A percentile compares a stretch with the other conserved stretches of the same genome.
These are phyloP conservation scores for Halictus ligatus DNA, from an alignment of 2,888 invertebrate genomes.

Conservation along the genomic window DNA sequence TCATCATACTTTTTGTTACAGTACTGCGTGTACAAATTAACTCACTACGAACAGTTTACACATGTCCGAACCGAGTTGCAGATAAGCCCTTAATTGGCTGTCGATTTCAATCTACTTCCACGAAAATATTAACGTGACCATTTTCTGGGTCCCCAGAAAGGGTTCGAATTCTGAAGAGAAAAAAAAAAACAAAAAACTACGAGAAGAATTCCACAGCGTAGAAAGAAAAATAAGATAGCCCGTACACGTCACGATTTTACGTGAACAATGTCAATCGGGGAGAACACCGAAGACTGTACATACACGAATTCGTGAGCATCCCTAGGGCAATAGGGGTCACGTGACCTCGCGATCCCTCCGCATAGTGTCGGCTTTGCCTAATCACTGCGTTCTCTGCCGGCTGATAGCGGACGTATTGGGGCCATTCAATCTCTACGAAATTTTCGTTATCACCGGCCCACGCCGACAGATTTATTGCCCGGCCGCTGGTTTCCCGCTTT, in stretches of 20 bases:
- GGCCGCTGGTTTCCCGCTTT: slow-evolving; percentile 37
- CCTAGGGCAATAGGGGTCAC: slow-evolving; percentile 63
- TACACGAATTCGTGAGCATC: slow-evolving; percentile 33
- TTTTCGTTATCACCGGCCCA: slow-evolving; percentile 64
- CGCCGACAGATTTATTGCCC: slow-evolving; percentile 62
- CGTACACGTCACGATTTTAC: not conserved
- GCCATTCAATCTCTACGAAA: slow-evolving; percentile 70
- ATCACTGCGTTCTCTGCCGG: slow-evolving; percentile 65
- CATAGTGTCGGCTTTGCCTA: slow-evolving; percentile 74
- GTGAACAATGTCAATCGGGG: slow-evolving; percentile 19
- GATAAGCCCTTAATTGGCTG: not conserved
- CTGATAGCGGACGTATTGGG: slow-evolving; percentile 62
- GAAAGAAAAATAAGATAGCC: not conserved
- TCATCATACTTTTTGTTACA: not conserved
- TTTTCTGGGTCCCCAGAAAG: not conserved
- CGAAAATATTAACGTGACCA: not conserved
- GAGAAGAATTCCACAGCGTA: not conserved
- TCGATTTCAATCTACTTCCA: not conserved
- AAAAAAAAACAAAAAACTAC: not conserved
- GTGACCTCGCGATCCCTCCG: slow-evolving; percentile 71
- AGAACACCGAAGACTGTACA: not conserved
- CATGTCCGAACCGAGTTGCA: not conserved
- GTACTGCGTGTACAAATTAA: not conserved
- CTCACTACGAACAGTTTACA: not conserved
- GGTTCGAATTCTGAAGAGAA: not conserved